Base-by-base conservation (phyloP, 2,888 invertebrate species). In the Nysson spinosus region DNA sequence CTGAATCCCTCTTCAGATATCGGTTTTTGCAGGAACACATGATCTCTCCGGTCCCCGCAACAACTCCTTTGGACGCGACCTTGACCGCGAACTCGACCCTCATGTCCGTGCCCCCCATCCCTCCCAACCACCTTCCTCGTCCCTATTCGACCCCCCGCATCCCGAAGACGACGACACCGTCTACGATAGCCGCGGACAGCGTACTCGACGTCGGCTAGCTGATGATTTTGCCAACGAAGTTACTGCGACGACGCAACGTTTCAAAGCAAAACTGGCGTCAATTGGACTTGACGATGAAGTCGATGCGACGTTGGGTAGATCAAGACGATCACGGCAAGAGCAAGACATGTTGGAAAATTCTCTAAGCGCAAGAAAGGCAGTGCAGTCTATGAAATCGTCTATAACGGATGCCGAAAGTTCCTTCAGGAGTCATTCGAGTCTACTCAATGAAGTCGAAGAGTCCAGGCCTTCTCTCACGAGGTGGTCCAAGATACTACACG, bases 271-370 rank as follows among this genome's bases (percentile, higher is more conserved):
- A 85, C 83, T 90, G 22, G 90, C 92, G 9, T 88, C 90, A 39
- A 88, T 91, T 64, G 87, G 91, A 43, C 91, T 93, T 69, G 92
- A 92, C 76, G 88, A 91, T 43, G 92, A 92, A 73, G 89, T 92
- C 75, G 89, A 89, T 62, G 20, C 54, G 0, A 16, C 24, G 7
- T 39, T 63, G 12, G 42, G 54, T 4, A 47, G 28, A n/a, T 11
- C 35, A 6, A 64, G 61, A 69, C 54, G 72, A 49, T 19, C 70
- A 62, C 52, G 55, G 1, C 64, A 72, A 17, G 81, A 80, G 11
- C 54, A 28, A 56, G 72, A 72, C 16, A 49, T 56, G 4, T 12
- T 70, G 20, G 72, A 75, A 12, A 60, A 22, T 44, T 58, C 49
- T 6, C 47, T 73, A 7, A 63, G 71, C 14, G 76, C 77, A 37